A percentile compares a stretch with the other conserved stretches of the same genome.
phyloP scores from a whole-genome alignment of 2,797 vertebrate genomes.

The Acanthurus lineatus region DNA sequence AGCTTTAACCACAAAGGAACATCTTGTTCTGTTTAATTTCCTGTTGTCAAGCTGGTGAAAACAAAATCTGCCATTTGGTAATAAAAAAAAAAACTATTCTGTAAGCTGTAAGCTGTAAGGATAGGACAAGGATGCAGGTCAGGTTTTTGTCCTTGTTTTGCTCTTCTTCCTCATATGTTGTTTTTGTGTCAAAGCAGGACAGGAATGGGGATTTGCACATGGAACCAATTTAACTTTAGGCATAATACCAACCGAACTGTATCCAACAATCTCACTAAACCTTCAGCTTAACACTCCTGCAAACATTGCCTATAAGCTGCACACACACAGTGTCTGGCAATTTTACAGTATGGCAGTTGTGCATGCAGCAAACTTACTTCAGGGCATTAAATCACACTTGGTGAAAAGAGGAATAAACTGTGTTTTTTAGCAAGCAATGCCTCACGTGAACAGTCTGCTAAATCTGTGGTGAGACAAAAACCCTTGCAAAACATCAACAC shows the following conservation, averaged over 20 bases:
- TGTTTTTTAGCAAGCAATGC: neutral
- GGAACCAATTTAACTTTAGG: neutral
- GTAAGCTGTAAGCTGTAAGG: neutral
- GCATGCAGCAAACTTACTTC: neutral
- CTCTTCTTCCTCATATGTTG: slow-evolving; percentile 3
- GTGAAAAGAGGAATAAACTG: neutral
- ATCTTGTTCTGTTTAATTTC: slow-evolving; percentile 1
- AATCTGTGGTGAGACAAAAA: neutral
- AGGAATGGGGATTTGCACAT: slow-evolving; percentile 18
- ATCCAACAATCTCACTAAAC: slow-evolving; percentile 26
- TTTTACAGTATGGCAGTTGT: neutral
- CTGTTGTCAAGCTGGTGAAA: slow-evolving; percentile 22
- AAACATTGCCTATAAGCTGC: neutral
- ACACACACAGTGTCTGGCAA: slow-evolving; percentile 2
- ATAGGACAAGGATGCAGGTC: neutral
- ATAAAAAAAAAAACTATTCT: neutral
- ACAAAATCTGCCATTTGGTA: neutral
- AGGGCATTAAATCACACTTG: neutral
- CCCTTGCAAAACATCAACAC: no score
- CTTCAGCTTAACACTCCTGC: neutral
- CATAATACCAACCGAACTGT: neutral
- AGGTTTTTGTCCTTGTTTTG: neutral
- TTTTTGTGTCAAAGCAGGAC: slow-evolving; percentile 7
- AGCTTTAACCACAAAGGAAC: slow-evolving; percentile 6
- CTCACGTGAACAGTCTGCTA: neutral